A percentile compares a stretch with the other conserved stretches of the same genome.
phyloP scores from a whole-genome alignment of 1,140 invertebrate species.

The Trichogramma pretiosum region DNA sequence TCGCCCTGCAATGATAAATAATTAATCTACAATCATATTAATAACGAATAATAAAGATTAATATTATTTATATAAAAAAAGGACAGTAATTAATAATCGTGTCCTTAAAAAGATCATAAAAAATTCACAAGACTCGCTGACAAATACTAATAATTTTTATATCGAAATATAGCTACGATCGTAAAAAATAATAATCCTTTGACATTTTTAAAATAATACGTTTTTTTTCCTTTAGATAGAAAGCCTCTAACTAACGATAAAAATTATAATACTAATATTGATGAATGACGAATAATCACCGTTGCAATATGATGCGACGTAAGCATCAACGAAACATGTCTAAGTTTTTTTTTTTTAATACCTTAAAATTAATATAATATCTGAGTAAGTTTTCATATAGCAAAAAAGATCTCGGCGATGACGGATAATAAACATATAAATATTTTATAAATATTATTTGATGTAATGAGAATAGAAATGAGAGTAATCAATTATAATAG shows the following conservation, averaged over 20 bases:
- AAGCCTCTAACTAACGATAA: not conserved
- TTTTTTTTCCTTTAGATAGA: not conserved
- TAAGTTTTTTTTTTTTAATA: no score
- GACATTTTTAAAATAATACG: not conserved
- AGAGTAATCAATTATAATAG: constrained; percentile 18
- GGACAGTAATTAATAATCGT: constrained; percentile 18
- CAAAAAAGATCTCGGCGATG: constrained; percentile 29
- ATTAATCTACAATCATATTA: constrained; percentile 12
- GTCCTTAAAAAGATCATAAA: constrained; percentile 1
- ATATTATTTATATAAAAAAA: constrained; percentile 13
- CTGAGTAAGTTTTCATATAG: no score
- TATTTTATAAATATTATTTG: no score
- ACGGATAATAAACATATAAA: constrained; percentile 39
- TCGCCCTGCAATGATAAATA: constrained; percentile 11
- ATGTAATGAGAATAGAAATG: no score
- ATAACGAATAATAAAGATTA: constrained; percentile 35
- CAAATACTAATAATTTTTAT: constrained; percentile 12
- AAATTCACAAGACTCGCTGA: no score
- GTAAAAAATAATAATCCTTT: constrained; percentile 6
- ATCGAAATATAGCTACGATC: no score
- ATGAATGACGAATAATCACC: constrained; percentile 11
- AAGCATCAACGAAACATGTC: no score
- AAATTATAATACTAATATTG: not conserved
- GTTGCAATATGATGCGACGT: no score
- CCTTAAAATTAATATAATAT: no score